Evolutionary conservation across 2,888 invertebrate genomes (phyloP), one percentile per base, ranked within the genome.

Genomic region (Orthosia cruda): DNA sequence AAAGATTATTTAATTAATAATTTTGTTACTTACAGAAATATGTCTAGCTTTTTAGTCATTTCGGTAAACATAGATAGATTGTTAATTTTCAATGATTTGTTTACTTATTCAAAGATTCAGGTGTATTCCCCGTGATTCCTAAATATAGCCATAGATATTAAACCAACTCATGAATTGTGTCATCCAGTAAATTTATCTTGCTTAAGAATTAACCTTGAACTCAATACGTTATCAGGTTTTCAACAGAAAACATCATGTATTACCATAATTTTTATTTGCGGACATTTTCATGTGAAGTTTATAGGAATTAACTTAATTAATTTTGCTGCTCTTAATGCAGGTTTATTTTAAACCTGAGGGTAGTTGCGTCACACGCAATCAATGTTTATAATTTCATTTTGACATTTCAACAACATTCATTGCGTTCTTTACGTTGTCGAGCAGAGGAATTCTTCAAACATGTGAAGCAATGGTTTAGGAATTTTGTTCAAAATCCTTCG

Each of bases 191-290:
- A 84, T 81, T 84, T 71, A 63, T 71, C 64, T 84, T 59, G 32
- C 52, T 74, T 66, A 66, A 32, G 32, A 74, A 72, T 77, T 71
- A 67, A 81, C 89, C 87, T 87, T 88, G 87, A 80, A 77, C 82
- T 63, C 62, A 26, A 52, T 71, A 76, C 62, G 63, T 82, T 86
- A 85, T 88, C 80, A 76, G 61, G 68, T 75, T 69, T 77, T 57
- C 40, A 69, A 67, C 65, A 79, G 73, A 71, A 75, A 82, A 50
- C 5, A 1, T 23, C 11, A n/a, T 52, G 5, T 15, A 20, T 32
- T n/a, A 15, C 12, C 54, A 49, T 47, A 54, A 74, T 87, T 77
- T 89, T 89, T 85, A 83, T 80, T 77, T 72, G 81, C 70, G 68
- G 80, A 74, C 67, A 73, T 82, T 83, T 52, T 80, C 68, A 68